A percentile compares a stretch with the other conserved stretches of the same genome.
These are phyloP conservation scores for Australoheros facetus DNA, from an alignment of 2,797 vertebrate species.

Conservation along the genomic window DNA sequence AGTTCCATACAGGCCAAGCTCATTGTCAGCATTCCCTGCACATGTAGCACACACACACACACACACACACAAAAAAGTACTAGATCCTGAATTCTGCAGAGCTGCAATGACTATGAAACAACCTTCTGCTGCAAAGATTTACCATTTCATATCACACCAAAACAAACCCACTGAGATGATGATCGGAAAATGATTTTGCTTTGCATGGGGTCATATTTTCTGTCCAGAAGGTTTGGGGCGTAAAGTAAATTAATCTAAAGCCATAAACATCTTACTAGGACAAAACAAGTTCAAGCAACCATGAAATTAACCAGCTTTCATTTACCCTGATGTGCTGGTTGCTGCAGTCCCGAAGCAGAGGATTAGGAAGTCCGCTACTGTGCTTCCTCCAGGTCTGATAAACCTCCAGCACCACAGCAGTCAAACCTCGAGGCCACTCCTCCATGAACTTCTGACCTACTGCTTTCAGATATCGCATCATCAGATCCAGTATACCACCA, in stretches of 20 bases:
- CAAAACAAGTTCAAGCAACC: neutral
- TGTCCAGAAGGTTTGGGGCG: too few relatives aligned
- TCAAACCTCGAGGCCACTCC: constrained; percentile 90
- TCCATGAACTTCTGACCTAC: constrained; percentile 90
- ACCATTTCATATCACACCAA: neutral
- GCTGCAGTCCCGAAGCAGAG: constrained; percentile 90
- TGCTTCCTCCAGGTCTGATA: constrained; percentile 93
- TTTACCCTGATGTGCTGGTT: constrained; percentile 89
- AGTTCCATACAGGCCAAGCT: constrained; percentile 96
- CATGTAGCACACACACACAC: constrained; percentile 4
- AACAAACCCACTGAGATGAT: neutral
- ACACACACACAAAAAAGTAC: neutral
- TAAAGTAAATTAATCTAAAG: neutral
- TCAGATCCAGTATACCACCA: constrained; percentile 92
- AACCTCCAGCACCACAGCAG: constrained; percentile 87
- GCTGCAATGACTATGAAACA: too few relatives aligned
- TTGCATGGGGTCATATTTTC: too few relatives aligned
- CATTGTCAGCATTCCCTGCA: constrained; percentile 95
- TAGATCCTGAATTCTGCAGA: neutral
- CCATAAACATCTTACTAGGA: neutral
- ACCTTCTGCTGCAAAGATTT: too few relatives aligned
- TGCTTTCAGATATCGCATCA: constrained; percentile 93
- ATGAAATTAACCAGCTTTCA: neutral
- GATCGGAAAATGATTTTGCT: too few relatives aligned
- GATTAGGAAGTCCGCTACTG: constrained; percentile 92